A percentile compares a stretch with the other conserved stretches of the same genome.
These are phyloP conservation scores for Drosophila testacea DNA, from an alignment of 2,888 invertebrate genomes.

Conservation along the genomic window DNA sequence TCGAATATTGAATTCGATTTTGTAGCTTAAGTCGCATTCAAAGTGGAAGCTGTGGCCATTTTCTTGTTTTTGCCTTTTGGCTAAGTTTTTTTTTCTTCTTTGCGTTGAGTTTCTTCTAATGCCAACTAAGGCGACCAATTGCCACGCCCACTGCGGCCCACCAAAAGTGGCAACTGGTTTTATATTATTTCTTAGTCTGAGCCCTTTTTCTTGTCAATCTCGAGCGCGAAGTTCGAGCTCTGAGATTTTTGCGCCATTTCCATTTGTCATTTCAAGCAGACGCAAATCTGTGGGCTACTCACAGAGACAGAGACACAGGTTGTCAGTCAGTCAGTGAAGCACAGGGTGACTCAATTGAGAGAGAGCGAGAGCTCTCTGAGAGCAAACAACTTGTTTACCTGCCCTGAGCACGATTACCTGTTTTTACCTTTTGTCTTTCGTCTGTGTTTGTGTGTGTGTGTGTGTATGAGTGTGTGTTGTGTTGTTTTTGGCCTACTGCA, in stretches of 20 bases:
- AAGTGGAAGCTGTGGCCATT: conserved; percentile 2
- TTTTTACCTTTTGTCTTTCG: conserved; percentile 28
- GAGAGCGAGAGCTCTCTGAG: conserved; percentile 4
- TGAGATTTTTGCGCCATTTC: conserved; percentile 44
- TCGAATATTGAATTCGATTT: conserved; percentile 7
- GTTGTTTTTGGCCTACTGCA: conserved; percentile 47
- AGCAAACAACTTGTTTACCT: conserved; percentile 54
- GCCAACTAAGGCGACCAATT: conserved; percentile 45
- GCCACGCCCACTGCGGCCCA: conserved; percentile 36
- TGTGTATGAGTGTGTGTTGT: conserved; percentile 20
- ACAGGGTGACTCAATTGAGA: conserved; percentile 43
- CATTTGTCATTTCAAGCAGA: conserved; percentile 51
- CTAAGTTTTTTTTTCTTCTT: neutral
- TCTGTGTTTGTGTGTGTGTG: conserved; percentile 10
- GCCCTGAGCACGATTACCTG: conserved; percentile 47
- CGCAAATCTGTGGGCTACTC: conserved; percentile 42
- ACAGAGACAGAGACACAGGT: conserved; percentile 1
- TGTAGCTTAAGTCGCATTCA: neutral
- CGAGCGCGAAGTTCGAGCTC: conserved; percentile 4
- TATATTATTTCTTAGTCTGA: neutral
- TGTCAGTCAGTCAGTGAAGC: conserved; percentile 4
- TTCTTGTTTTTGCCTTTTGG: neutral
- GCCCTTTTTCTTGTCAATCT: conserved; percentile 34
- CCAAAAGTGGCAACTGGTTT: conserved; percentile 24
- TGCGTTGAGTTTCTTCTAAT: conserved; percentile 26